Percentiles rank a stretch among this genome's conserved stretches.
These are phyloP conservation scores for Chaetophractus vellerosus DNA, from an alignment of 2,797 vertebrate species.

Conservation along the genomic window DNA sequence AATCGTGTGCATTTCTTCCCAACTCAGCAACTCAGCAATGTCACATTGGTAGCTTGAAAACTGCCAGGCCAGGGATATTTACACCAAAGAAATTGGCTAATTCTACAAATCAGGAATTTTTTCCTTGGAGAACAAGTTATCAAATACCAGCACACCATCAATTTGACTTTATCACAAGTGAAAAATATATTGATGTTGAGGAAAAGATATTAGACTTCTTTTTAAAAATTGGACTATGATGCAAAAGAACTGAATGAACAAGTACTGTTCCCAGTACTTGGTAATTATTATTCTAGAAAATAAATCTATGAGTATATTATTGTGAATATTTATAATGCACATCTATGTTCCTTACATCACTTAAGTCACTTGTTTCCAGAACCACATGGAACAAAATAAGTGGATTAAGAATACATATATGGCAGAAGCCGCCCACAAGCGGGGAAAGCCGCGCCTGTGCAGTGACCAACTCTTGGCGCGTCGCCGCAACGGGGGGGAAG, in stretches of 20 bases:
- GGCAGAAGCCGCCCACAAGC: too few relatives aligned
- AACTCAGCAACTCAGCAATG: neutral
- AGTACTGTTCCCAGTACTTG: neutral
- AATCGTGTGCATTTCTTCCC: neutral
- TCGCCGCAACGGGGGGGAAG: too few relatives aligned
- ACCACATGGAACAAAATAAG: neutral
- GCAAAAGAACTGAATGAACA: neutral
- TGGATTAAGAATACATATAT: neutral
- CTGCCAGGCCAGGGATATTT: constrained; percentile 13
- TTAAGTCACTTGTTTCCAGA: neutral
- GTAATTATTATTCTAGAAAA: neutral
- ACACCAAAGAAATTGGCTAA: constrained; percentile 71
- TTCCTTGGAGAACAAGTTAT: neutral
- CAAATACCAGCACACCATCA: constrained; percentile 29
- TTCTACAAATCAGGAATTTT: constrained; percentile 25
- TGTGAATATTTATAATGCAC: neutral
- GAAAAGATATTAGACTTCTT: constrained; percentile 48
- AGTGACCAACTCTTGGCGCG: too few relatives aligned
- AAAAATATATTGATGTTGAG: constrained; percentile 10
- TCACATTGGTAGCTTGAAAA: neutral
- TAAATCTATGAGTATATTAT: neutral
- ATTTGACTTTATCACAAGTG: constrained; percentile 10
- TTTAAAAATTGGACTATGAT: constrained; percentile 7
- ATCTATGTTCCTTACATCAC: neutral
- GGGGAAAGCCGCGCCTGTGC: too few relatives aligned